Evolutionary conservation across 2,797 vertebrate species (phyloP).

Genomic region (Silurus lanzhouensis): DNA sequence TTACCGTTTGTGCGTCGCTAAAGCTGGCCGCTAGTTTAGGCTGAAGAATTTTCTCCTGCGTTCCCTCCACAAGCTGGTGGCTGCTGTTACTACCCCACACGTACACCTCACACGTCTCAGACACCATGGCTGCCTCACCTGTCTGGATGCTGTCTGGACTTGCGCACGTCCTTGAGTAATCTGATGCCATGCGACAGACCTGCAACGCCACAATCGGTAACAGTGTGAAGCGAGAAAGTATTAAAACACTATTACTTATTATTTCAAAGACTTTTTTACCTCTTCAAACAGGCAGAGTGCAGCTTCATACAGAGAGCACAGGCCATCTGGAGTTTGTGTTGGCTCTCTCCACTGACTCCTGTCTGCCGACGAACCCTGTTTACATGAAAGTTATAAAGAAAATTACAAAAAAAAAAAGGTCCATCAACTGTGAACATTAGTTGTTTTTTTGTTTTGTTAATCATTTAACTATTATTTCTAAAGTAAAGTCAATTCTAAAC

Average conservation of each 20-base stretch:
- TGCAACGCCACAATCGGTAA: slow-evolving; percentile 64
- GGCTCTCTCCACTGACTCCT: slow-evolving; percentile 96
- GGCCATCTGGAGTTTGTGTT: slow-evolving; percentile 85
- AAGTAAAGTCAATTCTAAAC: neutral
- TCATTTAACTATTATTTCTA: neutral
- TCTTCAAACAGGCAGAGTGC: slow-evolving; percentile 82
- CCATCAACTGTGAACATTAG: neutral
- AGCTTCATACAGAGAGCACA: slow-evolving; percentile 94
- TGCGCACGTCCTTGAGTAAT: slow-evolving; percentile 96
- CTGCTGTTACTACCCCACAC: slow-evolving; percentile 87
- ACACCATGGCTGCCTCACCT: slow-evolving; percentile 78
- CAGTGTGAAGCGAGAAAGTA: slow-evolving; percentile 47
- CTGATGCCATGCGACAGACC: slow-evolving; percentile 97
- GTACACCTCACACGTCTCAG: slow-evolving; percentile 94
- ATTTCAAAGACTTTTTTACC: slow-evolving; percentile 61
- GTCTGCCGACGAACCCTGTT: slow-evolving; percentile 92
- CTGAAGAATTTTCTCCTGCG: slow-evolving; percentile 82
- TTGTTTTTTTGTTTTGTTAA: no score
- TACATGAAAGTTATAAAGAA: slow-evolving; percentile 4
- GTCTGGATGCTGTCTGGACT: slow-evolving; percentile 96
- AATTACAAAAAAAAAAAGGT: neutral
- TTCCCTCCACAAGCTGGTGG: slow-evolving; percentile 83
- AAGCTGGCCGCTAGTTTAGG: slow-evolving; percentile 82
- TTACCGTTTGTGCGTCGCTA: slow-evolving; percentile 81
- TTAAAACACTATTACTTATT: neutral